Evolutionary conservation across 2,888 invertebrate genomes (phyloP).

Genomic region (Athrips mouffetella): DNA sequence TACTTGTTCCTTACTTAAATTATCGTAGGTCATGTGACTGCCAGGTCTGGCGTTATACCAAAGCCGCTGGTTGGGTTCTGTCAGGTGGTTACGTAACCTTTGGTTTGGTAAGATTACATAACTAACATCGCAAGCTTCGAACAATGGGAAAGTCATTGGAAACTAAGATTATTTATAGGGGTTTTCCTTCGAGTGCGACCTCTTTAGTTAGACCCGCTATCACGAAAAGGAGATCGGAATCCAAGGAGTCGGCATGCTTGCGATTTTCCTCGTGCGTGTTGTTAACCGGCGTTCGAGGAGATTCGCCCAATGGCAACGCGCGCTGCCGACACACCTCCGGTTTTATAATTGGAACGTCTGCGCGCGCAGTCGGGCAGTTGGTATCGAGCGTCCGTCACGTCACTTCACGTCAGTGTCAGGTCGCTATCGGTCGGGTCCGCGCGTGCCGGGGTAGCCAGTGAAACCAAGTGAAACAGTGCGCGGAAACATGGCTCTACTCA

Average conservation of each 20-base stretch:
- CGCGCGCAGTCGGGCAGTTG: slow-evolving; percentile 60
- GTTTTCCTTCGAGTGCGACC: no score
- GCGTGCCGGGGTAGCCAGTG: slow-evolving; percentile 29
- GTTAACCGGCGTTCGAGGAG: slow-evolving; percentile 12
- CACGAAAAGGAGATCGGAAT: slow-evolving; percentile 1
- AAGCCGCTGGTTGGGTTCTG: no score
- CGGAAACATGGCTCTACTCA: slow-evolving; percentile 66
- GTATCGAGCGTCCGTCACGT: slow-evolving; percentile 69
- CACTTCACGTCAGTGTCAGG: slow-evolving; percentile 54
- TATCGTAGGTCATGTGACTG: no score
- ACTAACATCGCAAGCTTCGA: no score
- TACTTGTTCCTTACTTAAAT: no score
- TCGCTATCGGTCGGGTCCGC: slow-evolving; percentile 55
- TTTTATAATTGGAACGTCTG: slow-evolving; percentile 70
- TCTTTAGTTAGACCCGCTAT: not conserved
- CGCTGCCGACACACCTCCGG: slow-evolving; percentile 67
- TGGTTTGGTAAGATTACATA: no score
- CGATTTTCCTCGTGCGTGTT: slow-evolving; percentile 5
- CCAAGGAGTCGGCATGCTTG: slow-evolving; percentile 5
- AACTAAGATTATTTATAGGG: no score
- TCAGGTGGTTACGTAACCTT: no score
- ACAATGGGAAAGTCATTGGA: no score
- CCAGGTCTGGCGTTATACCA: no score
- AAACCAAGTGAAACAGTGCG: slow-evolving; percentile 50
- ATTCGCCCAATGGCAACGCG: slow-evolving; percentile 53